Base-by-base conservation (phyloP, 1,140 invertebrate genomes). In the Acromyrmex charruanus region DNA sequence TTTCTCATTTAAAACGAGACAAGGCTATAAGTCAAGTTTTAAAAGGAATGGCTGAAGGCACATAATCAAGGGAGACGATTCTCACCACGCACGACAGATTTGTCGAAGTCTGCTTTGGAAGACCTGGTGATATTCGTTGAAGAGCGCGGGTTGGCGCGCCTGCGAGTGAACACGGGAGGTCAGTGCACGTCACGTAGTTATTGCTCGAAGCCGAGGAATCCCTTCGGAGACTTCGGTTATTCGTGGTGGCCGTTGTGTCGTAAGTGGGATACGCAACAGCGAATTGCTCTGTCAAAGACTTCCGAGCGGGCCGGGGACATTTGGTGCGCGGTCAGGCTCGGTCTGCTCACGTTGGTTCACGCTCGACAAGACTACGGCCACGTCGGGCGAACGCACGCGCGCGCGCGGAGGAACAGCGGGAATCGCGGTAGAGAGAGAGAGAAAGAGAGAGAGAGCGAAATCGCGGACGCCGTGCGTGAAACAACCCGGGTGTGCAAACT, bases 151-250 rank as follows among this genome's bases (percentile, higher is more conserved):
- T 91, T 90, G 75, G 69, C 61, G 49, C 44, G 44, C 74, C 84
- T 87, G 25, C 82, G 68, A 90, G 72, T 72, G 79, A 66, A 87
- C 74, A 91, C 88, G 89, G 90, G 93, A 94, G 93, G 93, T 94
- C 93, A 94, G 94, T 94, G 93, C 75, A 94, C 94, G 94, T 94
- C 94, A 94, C 93, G 93, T 88, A 94, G 91, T 94, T 93, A 93
- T 92, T 92, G 92, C 92, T 92, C 90, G 75, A 85, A 90, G 86
- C 85, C 72, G 77, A 91, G 87, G 80, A 89, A 93, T 92, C 89
- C 72, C 12, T 69, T 90, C 72, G 87, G 74, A 69, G 87, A 84
- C 82, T 87, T 59, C 58, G 61, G 79, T 51, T 28, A 31, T 65
- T 79, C 44, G 44, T 49, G 63, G 63, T 51, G 61, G 44, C 3